Conservation (phyloP, 2,888 invertebrate genomes). For the Portevinia maculata region DNA sequence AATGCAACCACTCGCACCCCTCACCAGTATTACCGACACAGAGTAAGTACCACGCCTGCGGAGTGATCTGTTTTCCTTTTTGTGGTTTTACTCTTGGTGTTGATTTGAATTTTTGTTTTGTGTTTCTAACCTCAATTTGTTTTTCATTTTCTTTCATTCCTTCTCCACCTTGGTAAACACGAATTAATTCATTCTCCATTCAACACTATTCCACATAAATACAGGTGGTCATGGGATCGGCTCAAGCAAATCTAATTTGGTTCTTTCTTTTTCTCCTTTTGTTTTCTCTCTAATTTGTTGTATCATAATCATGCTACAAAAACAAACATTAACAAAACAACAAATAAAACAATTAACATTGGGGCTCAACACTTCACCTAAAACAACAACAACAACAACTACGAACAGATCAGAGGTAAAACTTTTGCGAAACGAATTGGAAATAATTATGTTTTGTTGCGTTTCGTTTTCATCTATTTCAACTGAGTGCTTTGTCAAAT, state of each 20-base stretch:
- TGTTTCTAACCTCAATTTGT: constrained; percentile 74
- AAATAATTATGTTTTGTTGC: constrained; percentile 16
- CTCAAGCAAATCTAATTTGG: constrained; percentile 82
- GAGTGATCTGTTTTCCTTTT: constrained; percentile 32
- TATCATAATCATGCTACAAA: constrained; percentile 62
- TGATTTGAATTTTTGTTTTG: constrained; percentile 39
- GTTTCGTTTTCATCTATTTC: constrained; percentile 71
- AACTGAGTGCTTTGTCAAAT: constrained; percentile 58
- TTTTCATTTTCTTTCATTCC: constrained; percentile 70
- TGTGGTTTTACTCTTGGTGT: constrained; percentile 45
- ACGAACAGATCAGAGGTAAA: constrained; percentile 81
- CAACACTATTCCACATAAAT: constrained; percentile 71
- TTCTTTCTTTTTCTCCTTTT: constrained; percentile 73
- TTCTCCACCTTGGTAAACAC: constrained; percentile 60
- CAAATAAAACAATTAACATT: constrained; percentile 56
- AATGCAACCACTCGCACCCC: constrained; percentile 85
- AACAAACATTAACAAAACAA: constrained; percentile 44
- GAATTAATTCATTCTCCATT: constrained; percentile 55
- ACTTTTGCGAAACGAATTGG: constrained; percentile 44
- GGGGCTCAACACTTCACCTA: constrained; percentile 61
- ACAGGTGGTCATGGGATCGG: constrained; percentile 82
- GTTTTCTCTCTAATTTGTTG: constrained; percentile 76
- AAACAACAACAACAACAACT: constrained; percentile 54
- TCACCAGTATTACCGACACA: constrained; percentile 86
- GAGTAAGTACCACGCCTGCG: constrained; percentile 83